Evolutionary conservation across 2,797 vertebrate genomes (phyloP), one percentile per base, ranked within the genome.

Genomic region (Phoebastria nigripes): DNA sequence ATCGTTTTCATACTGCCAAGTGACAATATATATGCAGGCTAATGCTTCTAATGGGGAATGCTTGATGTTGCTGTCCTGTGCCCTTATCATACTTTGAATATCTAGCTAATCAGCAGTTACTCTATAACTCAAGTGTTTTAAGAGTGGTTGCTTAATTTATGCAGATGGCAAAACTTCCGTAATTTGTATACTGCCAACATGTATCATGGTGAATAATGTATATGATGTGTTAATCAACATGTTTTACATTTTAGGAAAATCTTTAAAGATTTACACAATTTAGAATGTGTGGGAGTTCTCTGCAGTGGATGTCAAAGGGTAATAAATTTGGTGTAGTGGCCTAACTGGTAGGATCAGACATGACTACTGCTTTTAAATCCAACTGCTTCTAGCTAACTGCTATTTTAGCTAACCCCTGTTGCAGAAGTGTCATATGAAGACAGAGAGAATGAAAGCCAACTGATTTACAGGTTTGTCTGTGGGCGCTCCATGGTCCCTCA

Each of bases 111-210:
- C 67, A 94, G 63, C 35, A 62, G n/a, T 70, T 77, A 65, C 19
- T 47, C 25, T 66, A 31, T 39, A 91, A 87, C 61, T 93, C 44
- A 59, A 77, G 16, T 26, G 29, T 82, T 83, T 77, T 72, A 87
- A 90, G 70, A 87, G 26, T 47, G 33, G 73, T 52, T 91, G 29
- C 55, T 94, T 94, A 94, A 92, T 85, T 78, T 78, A 89, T 76
- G 73, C 63, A 94, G 41, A 76, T 66, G n/a, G 44, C 2, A 90
- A 96, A 95, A 77, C 33, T 89, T 89, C 42, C 9, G 1, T 91
- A 84, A 93, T 87, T 94, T 94, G 20, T 70, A 58, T 69, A 84
- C 35, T 66, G 24, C 13, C 44, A 52, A 54, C 17, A 42, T 35
- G 21, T 52, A 81, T 80, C 39, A 54, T 9, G 16, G 41, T 41